Base-by-base conservation (phyloP, 2,113 vertebrate species). In the Callorhinus ursinus region DNA sequence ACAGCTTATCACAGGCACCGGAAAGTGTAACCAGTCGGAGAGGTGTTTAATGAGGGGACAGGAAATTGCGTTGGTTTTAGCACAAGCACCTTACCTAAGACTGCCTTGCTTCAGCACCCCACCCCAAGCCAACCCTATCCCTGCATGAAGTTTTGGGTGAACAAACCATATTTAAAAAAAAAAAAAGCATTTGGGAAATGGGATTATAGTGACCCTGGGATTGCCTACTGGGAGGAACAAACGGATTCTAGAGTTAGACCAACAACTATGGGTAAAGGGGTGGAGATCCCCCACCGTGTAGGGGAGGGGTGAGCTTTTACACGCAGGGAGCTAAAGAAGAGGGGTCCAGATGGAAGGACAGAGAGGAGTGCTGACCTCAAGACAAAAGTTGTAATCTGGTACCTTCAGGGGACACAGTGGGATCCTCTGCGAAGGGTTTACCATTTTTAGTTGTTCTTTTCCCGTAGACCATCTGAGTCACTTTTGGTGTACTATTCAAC, bases 91-190 rank as follows among this genome's bases (percentile, higher is more conserved):
- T 76, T 69, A 51, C 63, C n/a, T 59, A 96, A 82, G 72, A 53
- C 31, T 21, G 11, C 31, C 31, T 83, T 74, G 61, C 31, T 80
- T 90, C 36, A 28, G 15, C 1, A 11, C 16, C 61, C 63, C 5
- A 39, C n/a, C 12, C 22, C 13, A 14, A 61, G 0, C 31, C 7
- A 31, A 53, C 39, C 14, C 12, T 18, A 0, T 9, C 0, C 2
- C 18, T 28, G 87, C 42, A 14, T 19, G 12, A 65, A 39, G 36
- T 16, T 79, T 65, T 57, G 51, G 69, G 5, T 57, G 11, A 28
- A 87, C 31, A 80, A 53, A 67, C 46, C 55, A 67, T 26, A 63
- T n/a, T 39, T 53, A 51, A 51, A 51, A 51, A 51, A 1, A 31
- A 59, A 72, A 79, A 74, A n/a, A 67, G 22, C 11, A 8, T 59